phyloP scores from a whole-genome alignment of 2,888 invertebrate genomes.

The Girardia tigrina region DNA sequence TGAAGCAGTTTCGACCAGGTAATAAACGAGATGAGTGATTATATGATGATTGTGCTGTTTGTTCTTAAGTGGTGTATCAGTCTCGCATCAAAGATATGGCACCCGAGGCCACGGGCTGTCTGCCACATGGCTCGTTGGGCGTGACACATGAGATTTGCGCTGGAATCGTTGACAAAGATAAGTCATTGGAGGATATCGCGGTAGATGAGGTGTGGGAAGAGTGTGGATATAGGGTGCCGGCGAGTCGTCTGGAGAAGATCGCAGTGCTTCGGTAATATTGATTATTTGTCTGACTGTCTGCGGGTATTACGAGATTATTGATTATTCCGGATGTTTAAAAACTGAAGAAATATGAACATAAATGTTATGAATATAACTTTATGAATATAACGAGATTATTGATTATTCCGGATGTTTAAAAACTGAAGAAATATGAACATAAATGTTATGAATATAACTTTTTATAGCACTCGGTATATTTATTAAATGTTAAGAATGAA shows the following conservation, averaged over 20 bases:
- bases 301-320: no score
- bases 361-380: no score
- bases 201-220: constrained; percentile 27
- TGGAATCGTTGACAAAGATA: constrained; percentile 27
- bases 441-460: no score
- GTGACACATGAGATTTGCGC: constrained; percentile 27
- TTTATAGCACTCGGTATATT: no score
- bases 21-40: no score
- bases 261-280: background rate
- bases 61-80: background rate
- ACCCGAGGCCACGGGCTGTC: background rate
- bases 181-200: constrained; percentile 17
- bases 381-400: no score
- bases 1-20: constrained; percentile 9
- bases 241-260: background rate
- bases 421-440: no score
- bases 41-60: background rate
- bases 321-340: no score
- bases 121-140: background rate
- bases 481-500: no score
- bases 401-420: no score
- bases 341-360: no score
- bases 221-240: background rate
- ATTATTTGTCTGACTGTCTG: no score
- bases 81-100: background rate